phyloP scores from a whole-genome alignment of 2,113 vertebrate species.

The Mohoua ochrocephala region DNA sequence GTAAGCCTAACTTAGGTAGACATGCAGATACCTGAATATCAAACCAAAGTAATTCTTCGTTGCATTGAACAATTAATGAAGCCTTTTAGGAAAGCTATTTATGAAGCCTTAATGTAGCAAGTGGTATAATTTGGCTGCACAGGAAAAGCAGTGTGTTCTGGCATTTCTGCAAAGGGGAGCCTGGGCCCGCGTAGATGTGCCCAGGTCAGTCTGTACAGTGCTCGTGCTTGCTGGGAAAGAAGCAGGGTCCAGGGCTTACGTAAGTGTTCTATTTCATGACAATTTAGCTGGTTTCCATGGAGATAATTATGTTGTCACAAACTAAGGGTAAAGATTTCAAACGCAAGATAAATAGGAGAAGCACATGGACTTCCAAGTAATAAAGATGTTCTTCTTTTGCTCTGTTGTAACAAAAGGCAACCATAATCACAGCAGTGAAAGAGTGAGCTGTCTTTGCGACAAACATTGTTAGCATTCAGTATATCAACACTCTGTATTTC shows the following conservation, averaged over 20 bases:
- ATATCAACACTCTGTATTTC: conserved; percentile 30
- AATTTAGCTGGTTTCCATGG: conserved; percentile 46
- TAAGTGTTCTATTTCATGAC: conserved; percentile 1
- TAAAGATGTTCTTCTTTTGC: conserved; percentile 30
- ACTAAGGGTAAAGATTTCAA: conserved; percentile 39
- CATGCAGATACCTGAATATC: not conserved
- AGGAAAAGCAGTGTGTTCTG: not conserved
- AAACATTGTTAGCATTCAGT: conserved; percentile 13
- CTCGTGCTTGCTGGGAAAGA: not conserved
- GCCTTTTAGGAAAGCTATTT: not conserved
- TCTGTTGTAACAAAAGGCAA: conserved; percentile 29
- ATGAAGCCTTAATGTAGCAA: not conserved
- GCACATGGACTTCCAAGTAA: conserved; percentile 1
- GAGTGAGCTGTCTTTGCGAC: not conserved
- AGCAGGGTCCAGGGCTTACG: not conserved
- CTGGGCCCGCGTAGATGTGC: not conserved
- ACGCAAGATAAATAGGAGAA: conserved; percentile 38
- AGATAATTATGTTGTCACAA: conserved; percentile 54
- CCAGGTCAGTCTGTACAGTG: not conserved
- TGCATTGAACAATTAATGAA: not conserved
- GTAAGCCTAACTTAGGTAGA: not conserved
- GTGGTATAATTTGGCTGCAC: not conserved
- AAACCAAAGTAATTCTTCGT: not conserved
- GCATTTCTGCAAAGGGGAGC: not conserved
- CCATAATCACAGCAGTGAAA: conserved; percentile 24